These are phyloP conservation scores for Champsocephalus esox DNA, from an alignment of 2,797 vertebrate species.

Conservation along the genomic window DNA sequence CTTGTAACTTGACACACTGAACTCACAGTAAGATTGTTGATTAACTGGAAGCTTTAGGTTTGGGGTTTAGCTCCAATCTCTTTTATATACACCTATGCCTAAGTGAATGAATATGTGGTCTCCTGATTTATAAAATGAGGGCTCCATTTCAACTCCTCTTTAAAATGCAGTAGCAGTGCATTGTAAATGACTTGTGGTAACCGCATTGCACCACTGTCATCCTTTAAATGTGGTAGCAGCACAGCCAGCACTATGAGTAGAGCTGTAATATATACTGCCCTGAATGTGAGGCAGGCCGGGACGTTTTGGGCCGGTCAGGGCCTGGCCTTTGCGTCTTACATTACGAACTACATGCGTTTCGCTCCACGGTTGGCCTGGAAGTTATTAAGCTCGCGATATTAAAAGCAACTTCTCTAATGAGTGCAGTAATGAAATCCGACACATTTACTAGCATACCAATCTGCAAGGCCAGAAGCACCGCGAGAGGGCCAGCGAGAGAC, in stretches of 20 bases:
- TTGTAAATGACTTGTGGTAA: constrained; percentile 46
- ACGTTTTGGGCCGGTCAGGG: constrained; percentile 36
- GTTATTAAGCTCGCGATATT: constrained; percentile 75
- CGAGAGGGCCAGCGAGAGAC: constrained; percentile 23
- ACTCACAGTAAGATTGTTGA: constrained; percentile 38
- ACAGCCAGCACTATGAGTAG: background rate
- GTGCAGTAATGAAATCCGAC: constrained; percentile 78
- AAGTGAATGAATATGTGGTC: constrained; percentile 49
- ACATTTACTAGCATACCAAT: constrained; percentile 78
- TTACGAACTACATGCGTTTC: constrained; percentile 41
- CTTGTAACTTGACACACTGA: constrained; percentile 54
- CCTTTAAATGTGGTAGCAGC: constrained; percentile 38
- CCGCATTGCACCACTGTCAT: constrained; percentile 34
- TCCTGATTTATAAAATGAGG: constrained; percentile 49
- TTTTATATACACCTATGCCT: constrained; percentile 38
- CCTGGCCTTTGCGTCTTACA: constrained; percentile 27
- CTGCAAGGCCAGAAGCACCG: constrained; percentile 40
- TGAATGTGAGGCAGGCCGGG: constrained; percentile 26
- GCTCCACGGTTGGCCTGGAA: constrained; percentile 72
- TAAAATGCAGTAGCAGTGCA: constrained; percentile 31
- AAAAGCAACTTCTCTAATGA: constrained; percentile 77
- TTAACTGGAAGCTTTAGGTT: constrained; percentile 46
- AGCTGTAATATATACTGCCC: constrained; percentile 10
- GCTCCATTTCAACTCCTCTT: constrained; percentile 46
- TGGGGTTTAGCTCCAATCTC: constrained; percentile 32